These are phyloP conservation scores for Scolopax mira DNA, from an alignment of 2,113 vertebrate genomes.

Conservation along the genomic window DNA sequence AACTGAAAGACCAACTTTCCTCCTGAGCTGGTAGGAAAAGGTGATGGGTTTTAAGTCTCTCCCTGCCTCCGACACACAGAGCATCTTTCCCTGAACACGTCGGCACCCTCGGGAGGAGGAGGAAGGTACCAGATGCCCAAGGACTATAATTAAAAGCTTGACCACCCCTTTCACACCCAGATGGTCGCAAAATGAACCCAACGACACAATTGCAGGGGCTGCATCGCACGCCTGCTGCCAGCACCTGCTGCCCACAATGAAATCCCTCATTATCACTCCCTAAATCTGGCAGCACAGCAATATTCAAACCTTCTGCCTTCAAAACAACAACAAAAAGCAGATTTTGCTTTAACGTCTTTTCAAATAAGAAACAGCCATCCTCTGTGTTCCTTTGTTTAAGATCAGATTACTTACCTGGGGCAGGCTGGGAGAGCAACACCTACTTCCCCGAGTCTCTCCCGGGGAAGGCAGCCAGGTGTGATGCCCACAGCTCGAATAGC, in stretches of 20 bases:
- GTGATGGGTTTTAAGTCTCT: background rate
- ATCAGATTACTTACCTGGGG: slow-evolving; percentile 35
- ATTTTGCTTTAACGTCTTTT: background rate
- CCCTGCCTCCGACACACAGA: background rate
- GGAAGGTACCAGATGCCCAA: background rate
- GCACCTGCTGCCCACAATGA: slow-evolving; percentile 1
- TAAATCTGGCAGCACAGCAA: background rate
- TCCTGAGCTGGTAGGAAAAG: background rate
- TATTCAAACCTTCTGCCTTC: background rate
- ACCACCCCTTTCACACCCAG: slow-evolving; percentile 4
- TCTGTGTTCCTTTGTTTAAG: background rate
- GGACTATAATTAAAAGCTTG: background rate
- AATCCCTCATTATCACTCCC: background rate
- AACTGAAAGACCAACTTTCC: background rate
- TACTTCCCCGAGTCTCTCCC: background rate
- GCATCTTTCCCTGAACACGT: fast-evolving
- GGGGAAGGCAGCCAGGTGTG: background rate
- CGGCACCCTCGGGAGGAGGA: background rate
- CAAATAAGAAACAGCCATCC: background rate
- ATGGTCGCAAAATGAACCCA: background rate
- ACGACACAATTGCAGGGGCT: background rate
- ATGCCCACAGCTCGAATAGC: background rate
- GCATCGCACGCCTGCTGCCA: background rate
- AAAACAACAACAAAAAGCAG: background rate
- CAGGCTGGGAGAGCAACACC: background rate